phyloP scores from a whole-genome alignment of 2,888 invertebrate genomes.

The Chymomyza fuscimana region DNA sequence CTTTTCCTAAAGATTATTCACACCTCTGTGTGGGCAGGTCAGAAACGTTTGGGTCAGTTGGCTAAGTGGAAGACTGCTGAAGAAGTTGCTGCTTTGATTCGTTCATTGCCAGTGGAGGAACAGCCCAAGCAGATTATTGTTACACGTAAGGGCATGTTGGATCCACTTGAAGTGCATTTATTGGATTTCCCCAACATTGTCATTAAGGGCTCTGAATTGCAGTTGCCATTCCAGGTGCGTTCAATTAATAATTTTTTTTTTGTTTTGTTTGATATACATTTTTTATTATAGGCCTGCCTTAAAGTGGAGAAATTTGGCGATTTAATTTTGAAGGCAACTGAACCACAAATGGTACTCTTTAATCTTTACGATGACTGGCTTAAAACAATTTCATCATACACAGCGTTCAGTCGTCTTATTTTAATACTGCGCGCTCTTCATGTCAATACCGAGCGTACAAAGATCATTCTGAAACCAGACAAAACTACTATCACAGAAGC shows the following conservation, averaged over 20 bases:
- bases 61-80: constrained; percentile 99
- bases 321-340: constrained; percentile 98
- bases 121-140: constrained; percentile 99
- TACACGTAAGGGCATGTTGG: constrained; percentile 99
- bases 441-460: constrained; percentile 99
- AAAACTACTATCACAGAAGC: constrained; percentile 99
- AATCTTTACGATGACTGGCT: constrained; percentile 99
- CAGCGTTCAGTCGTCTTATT: constrained; percentile 98
- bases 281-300: constrained; percentile 92
- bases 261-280: not conserved
- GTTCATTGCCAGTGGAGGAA: constrained; percentile 99
- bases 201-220: constrained; percentile 99
- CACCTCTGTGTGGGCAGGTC: constrained; percentile 99
- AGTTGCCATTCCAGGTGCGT: constrained; percentile 99
- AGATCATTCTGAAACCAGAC: constrained; percentile 98
- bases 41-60: constrained; percentile 99
- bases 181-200: constrained; percentile 99
- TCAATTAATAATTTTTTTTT: constrained; percentile 76
- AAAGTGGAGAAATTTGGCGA: constrained; percentile 99
- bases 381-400: constrained; percentile 99
- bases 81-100: constrained; percentile 99
- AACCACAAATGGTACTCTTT: constrained; percentile 99
- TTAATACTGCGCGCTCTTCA: constrained; percentile 97
- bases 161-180: constrained; percentile 99
- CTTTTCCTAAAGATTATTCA: constrained; percentile 99